Conservation (phyloP, 2,888 invertebrate genomes). For the Nematopogon swammerdamellus region DNA sequence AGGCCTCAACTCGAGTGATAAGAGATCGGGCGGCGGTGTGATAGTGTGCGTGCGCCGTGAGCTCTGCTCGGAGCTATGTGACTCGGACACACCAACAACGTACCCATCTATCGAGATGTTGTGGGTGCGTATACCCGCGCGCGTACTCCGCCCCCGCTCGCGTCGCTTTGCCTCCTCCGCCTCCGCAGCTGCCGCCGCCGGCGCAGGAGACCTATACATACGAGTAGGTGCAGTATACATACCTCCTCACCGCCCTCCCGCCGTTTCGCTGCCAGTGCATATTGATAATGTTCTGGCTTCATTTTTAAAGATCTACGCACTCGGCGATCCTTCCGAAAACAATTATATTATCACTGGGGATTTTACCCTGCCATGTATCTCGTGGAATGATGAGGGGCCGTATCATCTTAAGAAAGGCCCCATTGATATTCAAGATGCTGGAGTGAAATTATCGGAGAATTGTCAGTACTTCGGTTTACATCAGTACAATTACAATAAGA, state of each 20-base stretch:
- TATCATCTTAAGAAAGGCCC: not conserved
- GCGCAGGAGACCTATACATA: not conserved
- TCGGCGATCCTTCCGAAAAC: not conserved
- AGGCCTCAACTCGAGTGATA: not conserved
- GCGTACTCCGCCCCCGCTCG: not conserved
- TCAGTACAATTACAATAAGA: not conserved
- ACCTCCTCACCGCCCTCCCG: not conserved
- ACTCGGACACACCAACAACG: too few relatives aligned
- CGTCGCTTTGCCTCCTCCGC: not conserved
- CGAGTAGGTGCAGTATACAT: not conserved
- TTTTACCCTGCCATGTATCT: not conserved
- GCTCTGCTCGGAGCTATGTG: not conserved
- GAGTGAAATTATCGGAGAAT: not conserved
- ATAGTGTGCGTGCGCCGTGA: not conserved
- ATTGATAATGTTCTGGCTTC: not conserved
- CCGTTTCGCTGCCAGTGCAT: not conserved
- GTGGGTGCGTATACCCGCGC: not conserved
- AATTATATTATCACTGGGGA: conserved; percentile 1
- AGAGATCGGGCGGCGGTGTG: not conserved
- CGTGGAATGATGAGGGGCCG: not conserved
- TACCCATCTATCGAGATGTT: not conserved
- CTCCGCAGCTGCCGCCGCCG: not conserved
- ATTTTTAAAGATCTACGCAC: not conserved
- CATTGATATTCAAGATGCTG: conserved; percentile 1
- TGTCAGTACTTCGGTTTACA: not conserved